phyloP scores from a whole-genome alignment of 2,888 invertebrate genomes.

The Byasa hedistus region DNA sequence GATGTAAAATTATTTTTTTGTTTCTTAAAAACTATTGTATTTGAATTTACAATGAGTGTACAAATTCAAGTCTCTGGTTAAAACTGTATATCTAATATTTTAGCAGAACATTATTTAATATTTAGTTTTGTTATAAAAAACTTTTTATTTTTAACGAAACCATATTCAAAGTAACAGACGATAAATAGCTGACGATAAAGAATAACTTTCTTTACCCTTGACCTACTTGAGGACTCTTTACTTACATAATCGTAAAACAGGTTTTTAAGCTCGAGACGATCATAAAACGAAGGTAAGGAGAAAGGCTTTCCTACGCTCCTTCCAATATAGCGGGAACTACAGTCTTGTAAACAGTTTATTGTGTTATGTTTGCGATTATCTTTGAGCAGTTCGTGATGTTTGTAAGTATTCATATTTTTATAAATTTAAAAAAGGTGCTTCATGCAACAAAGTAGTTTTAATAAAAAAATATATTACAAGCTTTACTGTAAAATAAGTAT shows the following conservation, averaged over 20 bases:
- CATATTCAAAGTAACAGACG: background rate
- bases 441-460: no score
- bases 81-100: no score
- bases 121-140: no score
- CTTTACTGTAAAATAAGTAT: background rate
- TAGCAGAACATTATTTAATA: no score
- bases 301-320: slow-evolving; percentile 45
- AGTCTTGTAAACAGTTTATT: slow-evolving; percentile 7
- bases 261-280: slow-evolving; percentile 8
- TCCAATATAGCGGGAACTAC: slow-evolving; percentile 30
- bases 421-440: background rate
- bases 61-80: no score
- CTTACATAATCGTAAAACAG: slow-evolving; percentile 18
- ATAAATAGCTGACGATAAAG: background rate
- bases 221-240: slow-evolving; percentile 13
- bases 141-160: no score
- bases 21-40: no score
- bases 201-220: slow-evolving; percentile 24
- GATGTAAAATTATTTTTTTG: no score
- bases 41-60: no score
- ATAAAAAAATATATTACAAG: no score
- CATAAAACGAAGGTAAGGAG: slow-evolving; percentile 39
- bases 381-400: slow-evolving; percentile 12
- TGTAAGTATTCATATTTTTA: slow-evolving; percentile 8
- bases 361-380: background rate